Evolutionary conservation across 2,113 vertebrate genomes (phyloP).

Genomic region (Sebastes fasciatus): DNA sequence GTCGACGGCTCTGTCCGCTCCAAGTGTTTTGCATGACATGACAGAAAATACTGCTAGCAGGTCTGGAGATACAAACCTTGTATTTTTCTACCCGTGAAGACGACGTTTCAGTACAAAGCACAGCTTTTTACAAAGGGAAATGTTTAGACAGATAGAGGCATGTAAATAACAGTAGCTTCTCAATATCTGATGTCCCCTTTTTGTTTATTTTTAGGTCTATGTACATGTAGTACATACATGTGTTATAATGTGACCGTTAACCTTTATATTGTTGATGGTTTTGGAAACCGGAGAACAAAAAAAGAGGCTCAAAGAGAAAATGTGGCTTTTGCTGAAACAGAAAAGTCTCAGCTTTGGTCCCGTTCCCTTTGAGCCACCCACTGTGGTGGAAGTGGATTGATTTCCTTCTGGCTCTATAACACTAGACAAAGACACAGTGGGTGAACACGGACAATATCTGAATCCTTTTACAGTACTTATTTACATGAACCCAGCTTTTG

Average conservation of each 20-base stretch:
- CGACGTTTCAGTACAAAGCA: slow-evolving; percentile 51
- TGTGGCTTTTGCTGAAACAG: slow-evolving; percentile 22
- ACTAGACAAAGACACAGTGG: slow-evolving; percentile 66
- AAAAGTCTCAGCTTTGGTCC: slow-evolving; percentile 41
- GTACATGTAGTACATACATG: slow-evolving; percentile 53
- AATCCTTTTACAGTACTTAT: slow-evolving; percentile 50
- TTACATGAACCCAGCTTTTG: slow-evolving; percentile 57
- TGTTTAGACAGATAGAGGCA: slow-evolving; percentile 28
- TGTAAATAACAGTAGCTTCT: slow-evolving; percentile 68
- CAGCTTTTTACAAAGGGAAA: slow-evolving; percentile 74
- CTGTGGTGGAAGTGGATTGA: slow-evolving; percentile 61
- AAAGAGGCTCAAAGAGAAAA: neutral
- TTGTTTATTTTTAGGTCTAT: slow-evolving; percentile 20
- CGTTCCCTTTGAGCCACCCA: slow-evolving; percentile 51
- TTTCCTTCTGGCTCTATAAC: slow-evolving; percentile 66
- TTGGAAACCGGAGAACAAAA: slow-evolving; percentile 46
- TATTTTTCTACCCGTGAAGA: slow-evolving; percentile 67
- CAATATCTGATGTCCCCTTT: slow-evolving; percentile 9
- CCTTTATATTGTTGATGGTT: slow-evolving; percentile 64
- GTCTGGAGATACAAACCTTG: slow-evolving; percentile 28
- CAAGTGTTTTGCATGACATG: slow-evolving; percentile 25
- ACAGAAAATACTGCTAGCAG: slow-evolving; percentile 52
- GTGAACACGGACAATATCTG: slow-evolving; percentile 42
- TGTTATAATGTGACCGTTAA: slow-evolving; percentile 53
- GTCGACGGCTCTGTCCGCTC: slow-evolving; percentile 8